These are phyloP conservation scores for Athalia cordata DNA, from an alignment of 2,888 invertebrate genomes.

Conservation along the genomic window DNA sequence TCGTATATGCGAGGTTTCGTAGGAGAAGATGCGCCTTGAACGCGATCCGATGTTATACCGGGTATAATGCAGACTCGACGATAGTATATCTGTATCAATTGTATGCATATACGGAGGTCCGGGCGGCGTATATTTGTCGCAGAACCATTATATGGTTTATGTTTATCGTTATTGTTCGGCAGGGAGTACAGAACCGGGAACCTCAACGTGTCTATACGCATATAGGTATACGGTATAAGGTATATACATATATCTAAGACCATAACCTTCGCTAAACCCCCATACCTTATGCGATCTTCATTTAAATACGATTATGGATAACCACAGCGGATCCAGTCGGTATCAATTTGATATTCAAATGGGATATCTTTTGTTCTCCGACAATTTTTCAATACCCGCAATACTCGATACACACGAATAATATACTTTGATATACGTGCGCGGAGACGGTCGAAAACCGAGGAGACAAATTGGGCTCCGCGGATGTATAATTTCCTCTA, in stretches of 20 bases:
- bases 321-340: constrained; percentile 56
- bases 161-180: constrained; percentile 70
- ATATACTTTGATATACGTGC: no score
- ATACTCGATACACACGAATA: constrained; percentile 5
- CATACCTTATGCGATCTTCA: constrained; percentile 71
- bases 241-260: constrained; percentile 18
- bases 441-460: background rate
- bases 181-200: constrained; percentile 50
- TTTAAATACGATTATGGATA: constrained; percentile 74
- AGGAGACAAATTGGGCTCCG: background rate
- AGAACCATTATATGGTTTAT: constrained; percentile 70
- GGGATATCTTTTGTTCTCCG: constrained; percentile 69
- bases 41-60: constrained; percentile 41
- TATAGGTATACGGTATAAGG: background rate
- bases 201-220: constrained; percentile 39
- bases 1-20: constrained; percentile 30
- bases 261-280: constrained; percentile 65
- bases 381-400: constrained; percentile 63
- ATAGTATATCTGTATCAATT: constrained; percentile 73
- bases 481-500: background rate
- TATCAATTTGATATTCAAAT: constrained; percentile 73
- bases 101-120: constrained; percentile 69
- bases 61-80: constrained; percentile 63
- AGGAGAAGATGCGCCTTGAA: constrained; percentile 31
- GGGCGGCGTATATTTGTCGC: constrained; percentile 65